Evolutionary conservation across 2,797 vertebrate species (phyloP).

Genomic region (Brotula barbata): DNA sequence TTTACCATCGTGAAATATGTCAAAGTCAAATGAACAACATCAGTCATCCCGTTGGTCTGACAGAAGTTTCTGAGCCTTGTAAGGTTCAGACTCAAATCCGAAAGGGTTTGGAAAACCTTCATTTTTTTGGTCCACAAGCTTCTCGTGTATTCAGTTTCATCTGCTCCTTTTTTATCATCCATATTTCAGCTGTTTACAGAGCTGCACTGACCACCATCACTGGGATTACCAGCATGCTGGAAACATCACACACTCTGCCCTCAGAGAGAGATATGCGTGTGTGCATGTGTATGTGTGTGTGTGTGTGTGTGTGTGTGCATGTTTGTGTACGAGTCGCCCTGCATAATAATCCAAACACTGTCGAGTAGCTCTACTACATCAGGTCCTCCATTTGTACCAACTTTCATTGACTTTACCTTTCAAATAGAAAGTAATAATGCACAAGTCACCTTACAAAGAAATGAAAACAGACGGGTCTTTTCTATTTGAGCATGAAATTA

Average conservation of each 20-base stretch:
- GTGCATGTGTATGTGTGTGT: background rate
- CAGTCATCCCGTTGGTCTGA: constrained; percentile 32
- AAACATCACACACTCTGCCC: constrained; percentile 64
- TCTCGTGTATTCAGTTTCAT: constrained; percentile 74
- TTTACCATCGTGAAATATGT: constrained; percentile 32
- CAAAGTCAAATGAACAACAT: constrained; percentile 54
- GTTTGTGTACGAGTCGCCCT: constrained; percentile 39
- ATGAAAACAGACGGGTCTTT: background rate
- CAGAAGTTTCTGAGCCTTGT: constrained; percentile 46
- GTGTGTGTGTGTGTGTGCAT: constrained; percentile 8
- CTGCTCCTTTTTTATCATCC: constrained; percentile 71
- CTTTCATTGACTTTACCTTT: background rate
- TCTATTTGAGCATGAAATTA: background rate
- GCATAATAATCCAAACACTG: constrained; percentile 39
- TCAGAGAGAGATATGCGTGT: constrained; percentile 32
- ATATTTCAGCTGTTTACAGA: constrained; percentile 78
- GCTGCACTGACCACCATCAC: constrained; percentile 65
- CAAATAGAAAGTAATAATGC: background rate
- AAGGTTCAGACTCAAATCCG: constrained; percentile 48
- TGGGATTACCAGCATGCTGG: constrained; percentile 69
- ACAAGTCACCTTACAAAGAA: background rate
- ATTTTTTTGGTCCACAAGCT: constrained; percentile 60
- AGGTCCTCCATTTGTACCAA: constrained; percentile 7
- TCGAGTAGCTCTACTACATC: constrained; percentile 20
- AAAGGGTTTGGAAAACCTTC: constrained; percentile 66